Evolutionary conservation across 2,888 invertebrate genomes (phyloP), one percentile per base, ranked within the genome.

Genomic region (Bombylius discolor): DNA sequence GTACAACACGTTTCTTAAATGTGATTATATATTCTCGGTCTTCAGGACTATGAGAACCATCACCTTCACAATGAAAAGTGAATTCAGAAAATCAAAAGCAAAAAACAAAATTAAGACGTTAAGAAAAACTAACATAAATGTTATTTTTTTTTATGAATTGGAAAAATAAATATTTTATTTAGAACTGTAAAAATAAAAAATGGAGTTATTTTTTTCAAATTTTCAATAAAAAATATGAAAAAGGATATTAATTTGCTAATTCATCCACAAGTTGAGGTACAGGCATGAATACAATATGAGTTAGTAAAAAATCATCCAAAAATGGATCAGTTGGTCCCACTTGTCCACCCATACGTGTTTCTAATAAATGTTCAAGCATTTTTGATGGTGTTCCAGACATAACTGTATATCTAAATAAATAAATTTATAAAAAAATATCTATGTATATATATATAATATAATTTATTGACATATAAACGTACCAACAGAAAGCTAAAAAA

Each of bases 331-430:
- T 78, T 63, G 79, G 78, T 62, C 73, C 77, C 56, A 78, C 76
- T 61, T 79, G 75, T 60, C 80, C 80, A 62, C 86, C 85, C 64
- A 89, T 76, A 57, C 88, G 76, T 13, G 89, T 89, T 71, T 90
- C 89, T 63, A 91, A 75, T 50, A 91, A 77, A 74, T 91, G 87
- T 70, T 91, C 90, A 64, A 91, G 71, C 83, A 90, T 89, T 74
- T 91, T 90, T 68, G 86, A 84, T 48, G 89, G 85, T 57, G 87
- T 87, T 54, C 89, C 90, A 59, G 89, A 87, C 86, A 90, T 88
- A 63, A 90, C 88, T 65, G 87, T 88, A 70, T 90, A 90, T 73
- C 86, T 86, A 68, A 5, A 62, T 56, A 52, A 33, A 53, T 11
- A 57, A 39, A 36, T 32, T 34, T n/a, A 50, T 39, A 53, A 44